Base-by-base conservation (phyloP, 2,797 vertebrate species). In the Chaetophractus vellerosus region DNA sequence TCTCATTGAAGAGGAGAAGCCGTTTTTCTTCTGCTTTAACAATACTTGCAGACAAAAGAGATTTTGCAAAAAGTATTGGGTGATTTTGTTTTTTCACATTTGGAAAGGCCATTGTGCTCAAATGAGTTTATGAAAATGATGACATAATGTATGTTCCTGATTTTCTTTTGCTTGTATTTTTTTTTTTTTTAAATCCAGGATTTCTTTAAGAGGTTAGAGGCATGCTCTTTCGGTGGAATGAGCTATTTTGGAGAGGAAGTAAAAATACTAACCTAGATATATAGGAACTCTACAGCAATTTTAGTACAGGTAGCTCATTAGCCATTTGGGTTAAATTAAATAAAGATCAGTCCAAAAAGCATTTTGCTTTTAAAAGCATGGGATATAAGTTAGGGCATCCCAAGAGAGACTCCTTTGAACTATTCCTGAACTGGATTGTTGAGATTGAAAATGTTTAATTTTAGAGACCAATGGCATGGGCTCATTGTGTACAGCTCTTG, bases 141-240 rank as follows among this genome's bases (percentile, higher is more conserved):
- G 48, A 21, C 16, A 9, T 28, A 59, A 19, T 1, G 6, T 5
- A 1, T 0, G 2, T 16, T 1, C 59, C 68, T 79, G 31, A 21
- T 66, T 88, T 82, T 48, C 52, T 66, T 79, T 28, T 38, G 11
- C 9, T 41, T 83, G 41, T 11, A 50, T n/a, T 74, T 78, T 28
- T 19, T n/a, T n/a, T n/a, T n/a, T n/a, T n/a, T n/a, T n/a, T n/a
- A 9, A 57, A 38, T 23, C 9, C 6, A 31, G 2, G 8, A 4
- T 80, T 5, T n/a, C 50, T 28, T 55, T 48, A 55, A n/a, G 2
- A 11, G 52, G 38, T 45, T 55, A 5, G 0, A 14, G 16, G 89
- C 57, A 48, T 0, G 21, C 38, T 31, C 2, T 31, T 28, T 86
- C 48, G 26, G 12, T 48, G 10, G 7, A 21, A 26, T 75, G 61